Percentiles rank a stretch among this genome's conserved stretches.
These are phyloP conservation scores for Drosophila demipolita DNA, from an alignment of 2,888 invertebrate species.

Conservation along the genomic window DNA sequence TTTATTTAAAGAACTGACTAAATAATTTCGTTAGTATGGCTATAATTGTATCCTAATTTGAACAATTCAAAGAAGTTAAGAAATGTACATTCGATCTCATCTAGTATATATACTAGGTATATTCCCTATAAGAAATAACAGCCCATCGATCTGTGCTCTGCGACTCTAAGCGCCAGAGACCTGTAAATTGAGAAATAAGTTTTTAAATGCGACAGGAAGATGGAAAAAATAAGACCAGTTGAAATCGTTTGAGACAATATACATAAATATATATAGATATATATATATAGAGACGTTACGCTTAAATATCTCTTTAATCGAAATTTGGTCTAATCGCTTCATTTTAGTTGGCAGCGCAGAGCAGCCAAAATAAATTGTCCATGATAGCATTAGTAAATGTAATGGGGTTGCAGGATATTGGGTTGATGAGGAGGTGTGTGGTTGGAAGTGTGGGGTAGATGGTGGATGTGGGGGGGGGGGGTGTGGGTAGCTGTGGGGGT, in stretches of 20 bases:
- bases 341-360: conserved; percentile 29
- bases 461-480: too few relatives aligned
- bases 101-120: neutral
- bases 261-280: neutral
- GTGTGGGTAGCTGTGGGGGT: neutral
- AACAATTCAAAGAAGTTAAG: neutral
- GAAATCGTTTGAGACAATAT: neutral
- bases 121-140: neutral
- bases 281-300: neutral
- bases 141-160: neutral
- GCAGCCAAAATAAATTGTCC: conserved; percentile 43
- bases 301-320: neutral
- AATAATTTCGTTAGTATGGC: too few relatives aligned
- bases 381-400: conserved; percentile 32
- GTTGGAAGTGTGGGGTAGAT: neutral
- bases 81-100: neutral
- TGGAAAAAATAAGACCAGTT: neutral
- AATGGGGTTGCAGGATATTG: neutral
- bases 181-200: neutral
- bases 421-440: neutral
- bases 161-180: neutral
- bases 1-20: neutral
- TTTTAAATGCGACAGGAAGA: neutral
- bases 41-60: too few relatives aligned
- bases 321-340: neutral